These are phyloP conservation scores for Boulengerochromis microlepis DNA, from an alignment of 2,113 vertebrate genomes.

Conservation along the genomic window DNA sequence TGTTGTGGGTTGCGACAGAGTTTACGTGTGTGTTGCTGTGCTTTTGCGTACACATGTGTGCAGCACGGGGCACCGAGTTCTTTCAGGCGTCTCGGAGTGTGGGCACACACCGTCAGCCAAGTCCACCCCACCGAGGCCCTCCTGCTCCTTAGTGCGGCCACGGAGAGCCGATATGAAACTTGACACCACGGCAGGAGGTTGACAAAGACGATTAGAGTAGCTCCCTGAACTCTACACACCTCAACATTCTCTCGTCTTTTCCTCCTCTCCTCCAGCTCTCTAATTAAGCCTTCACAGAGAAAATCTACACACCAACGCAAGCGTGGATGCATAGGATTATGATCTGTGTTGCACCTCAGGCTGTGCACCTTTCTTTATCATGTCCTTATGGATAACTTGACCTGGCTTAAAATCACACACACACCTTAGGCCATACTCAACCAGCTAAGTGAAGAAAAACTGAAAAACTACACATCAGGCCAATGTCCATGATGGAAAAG, in stretches of 20 bases:
- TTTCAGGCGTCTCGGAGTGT: neutral
- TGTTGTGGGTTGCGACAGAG: conserved; percentile 41
- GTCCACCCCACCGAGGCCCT: conserved; percentile 36
- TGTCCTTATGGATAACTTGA: conserved; percentile 39
- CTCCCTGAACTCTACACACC: conserved; percentile 21
- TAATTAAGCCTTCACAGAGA: conserved; percentile 45
- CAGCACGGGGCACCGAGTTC: neutral
- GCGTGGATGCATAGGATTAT: conserved; percentile 35
- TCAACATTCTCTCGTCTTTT: conserved; percentile 28
- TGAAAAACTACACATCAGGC: neutral
- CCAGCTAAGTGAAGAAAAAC: neutral
- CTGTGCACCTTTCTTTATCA: conserved; percentile 25
- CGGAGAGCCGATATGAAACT: conserved; percentile 60
- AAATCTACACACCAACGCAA: conserved; percentile 31
- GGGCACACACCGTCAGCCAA: conserved; percentile 5
- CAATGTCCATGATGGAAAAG: neutral
- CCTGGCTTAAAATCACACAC: conserved; percentile 39
- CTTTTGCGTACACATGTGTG: neutral
- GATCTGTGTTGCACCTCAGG: conserved; percentile 8
- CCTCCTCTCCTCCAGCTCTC: conserved; percentile 6
- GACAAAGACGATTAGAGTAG: conserved; percentile 72
- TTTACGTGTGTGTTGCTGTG: neutral
- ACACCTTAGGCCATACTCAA: neutral
- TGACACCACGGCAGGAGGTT: conserved; percentile 70
- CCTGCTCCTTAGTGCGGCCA: conserved; percentile 38